Evolutionary conservation across 2,888 invertebrate genomes (phyloP).

Genomic region (Drosophila borealis): DNA sequence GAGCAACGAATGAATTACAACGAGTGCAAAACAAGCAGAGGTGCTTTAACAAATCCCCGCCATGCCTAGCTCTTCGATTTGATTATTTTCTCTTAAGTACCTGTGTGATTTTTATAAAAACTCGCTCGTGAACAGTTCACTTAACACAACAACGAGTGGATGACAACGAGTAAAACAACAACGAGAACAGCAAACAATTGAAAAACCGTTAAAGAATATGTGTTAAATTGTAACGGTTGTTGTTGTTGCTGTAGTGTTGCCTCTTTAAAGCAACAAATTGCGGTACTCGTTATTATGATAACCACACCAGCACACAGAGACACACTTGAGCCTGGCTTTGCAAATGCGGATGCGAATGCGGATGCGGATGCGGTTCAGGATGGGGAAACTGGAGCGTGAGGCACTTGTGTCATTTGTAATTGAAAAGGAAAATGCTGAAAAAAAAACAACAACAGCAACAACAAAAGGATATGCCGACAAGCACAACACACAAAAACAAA

Average conservation of each 20-base stretch:
- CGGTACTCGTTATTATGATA: slow-evolving; percentile 66
- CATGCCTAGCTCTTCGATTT: too few species aligned
- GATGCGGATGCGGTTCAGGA: slow-evolving; percentile 19
- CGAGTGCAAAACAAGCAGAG: neutral
- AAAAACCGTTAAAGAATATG: slow-evolving; percentile 35
- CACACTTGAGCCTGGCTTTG: slow-evolving; percentile 33
- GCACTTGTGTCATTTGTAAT: slow-evolving; percentile 80
- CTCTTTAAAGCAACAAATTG: slow-evolving; percentile 64
- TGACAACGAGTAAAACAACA: slow-evolving; percentile 1
- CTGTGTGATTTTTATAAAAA: too few species aligned
- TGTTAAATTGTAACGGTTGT: slow-evolving; percentile 52
- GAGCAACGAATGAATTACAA: neutral
- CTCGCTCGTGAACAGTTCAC: too few species aligned
- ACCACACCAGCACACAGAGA: slow-evolving; percentile 30
- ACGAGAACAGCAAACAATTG: slow-evolving; percentile 2
- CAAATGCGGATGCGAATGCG: slow-evolving; percentile 15
- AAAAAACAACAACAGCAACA: slow-evolving; percentile 55
- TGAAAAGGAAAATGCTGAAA: slow-evolving; percentile 77
- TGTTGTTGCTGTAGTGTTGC: slow-evolving; percentile 37
- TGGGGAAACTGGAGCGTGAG: slow-evolving; percentile 73
- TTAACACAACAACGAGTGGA: neutral
- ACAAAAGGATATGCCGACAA: slow-evolving; percentile 54
- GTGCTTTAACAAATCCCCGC: too few species aligned
- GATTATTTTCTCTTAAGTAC: too few species aligned
- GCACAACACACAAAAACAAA: slow-evolving; percentile 32